A percentile compares a stretch with the other conserved stretches of the same genome.
These are phyloP conservation scores for Bombus pascuorum DNA, from an alignment of 1,140 invertebrate species.

Conservation along the genomic window DNA sequence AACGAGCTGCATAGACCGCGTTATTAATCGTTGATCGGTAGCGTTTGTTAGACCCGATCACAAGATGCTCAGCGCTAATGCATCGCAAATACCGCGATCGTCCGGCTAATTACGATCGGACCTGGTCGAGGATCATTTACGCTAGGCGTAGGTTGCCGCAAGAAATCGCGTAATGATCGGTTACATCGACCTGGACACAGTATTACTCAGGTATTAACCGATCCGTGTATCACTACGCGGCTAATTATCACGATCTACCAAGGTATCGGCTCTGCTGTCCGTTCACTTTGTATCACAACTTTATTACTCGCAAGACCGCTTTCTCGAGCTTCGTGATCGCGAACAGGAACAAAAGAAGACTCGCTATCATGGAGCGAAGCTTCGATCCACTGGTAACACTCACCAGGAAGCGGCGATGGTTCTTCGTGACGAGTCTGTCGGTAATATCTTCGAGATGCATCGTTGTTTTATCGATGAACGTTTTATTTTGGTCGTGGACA, in stretches of 20 bases:
- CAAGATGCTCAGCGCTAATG: constrained; percentile 34
- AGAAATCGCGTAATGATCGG: constrained; percentile 26
- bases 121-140: constrained; percentile 4
- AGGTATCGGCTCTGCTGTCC: too few relatives aligned
- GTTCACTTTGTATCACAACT: constrained; percentile 4
- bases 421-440: constrained; percentile 1
- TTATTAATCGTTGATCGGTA: constrained; percentile 6
- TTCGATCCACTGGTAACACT: constrained; percentile 24
- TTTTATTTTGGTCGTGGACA: neutral
- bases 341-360: neutral
- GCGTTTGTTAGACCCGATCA: constrained; percentile 1
- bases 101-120: constrained; percentile 7
- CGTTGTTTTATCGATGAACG: neutral
- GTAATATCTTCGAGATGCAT: neutral
- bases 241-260: constrained; percentile 10
- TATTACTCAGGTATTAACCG: constrained; percentile 1
- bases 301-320: neutral
- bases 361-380: constrained; percentile 8
- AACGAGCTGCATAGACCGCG: neutral
- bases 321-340: neutral
- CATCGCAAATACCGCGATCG: constrained; percentile 14
- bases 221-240: neutral
- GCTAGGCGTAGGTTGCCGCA: neutral
- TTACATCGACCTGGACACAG: neutral
- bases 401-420: constrained; percentile 48